Conservation (phyloP, 2,113 vertebrate species). For the Hyperopisus bebe region DNA sequence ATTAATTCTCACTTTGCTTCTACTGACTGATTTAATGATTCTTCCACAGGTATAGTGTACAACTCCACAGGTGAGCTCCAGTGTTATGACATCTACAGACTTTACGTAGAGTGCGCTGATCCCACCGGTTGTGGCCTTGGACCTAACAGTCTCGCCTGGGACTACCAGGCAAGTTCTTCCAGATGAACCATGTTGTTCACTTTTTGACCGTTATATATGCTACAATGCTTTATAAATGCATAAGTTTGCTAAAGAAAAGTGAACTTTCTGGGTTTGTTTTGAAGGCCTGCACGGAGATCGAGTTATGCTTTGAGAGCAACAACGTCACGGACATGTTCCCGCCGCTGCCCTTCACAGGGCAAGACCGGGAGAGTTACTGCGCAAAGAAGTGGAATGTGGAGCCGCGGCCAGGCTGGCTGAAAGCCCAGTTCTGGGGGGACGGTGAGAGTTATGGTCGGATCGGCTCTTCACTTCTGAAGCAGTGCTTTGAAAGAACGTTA, state of each 20-base stretch:
- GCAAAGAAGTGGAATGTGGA: conserved; percentile 67
- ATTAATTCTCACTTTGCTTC: background rate
- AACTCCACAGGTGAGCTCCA: conserved; percentile 58
- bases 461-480: background rate
- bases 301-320: conserved; percentile 78
- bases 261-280: background rate
- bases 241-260: too few species aligned
- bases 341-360: conserved; percentile 64
- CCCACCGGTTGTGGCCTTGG: conserved; percentile 82
- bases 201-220: background rate
- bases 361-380: conserved; percentile 67
- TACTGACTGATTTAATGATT: background rate
- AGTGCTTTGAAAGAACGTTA: background rate
- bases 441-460: conserved; percentile 50
- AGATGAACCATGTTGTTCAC: background rate
- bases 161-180: conserved; percentile 76
- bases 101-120: conserved; percentile 76
- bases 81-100: conserved; percentile 71
- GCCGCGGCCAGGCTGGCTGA: conserved; percentile 70
- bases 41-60: conserved; percentile 74
- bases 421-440: conserved; percentile 70
- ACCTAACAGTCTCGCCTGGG: conserved; percentile 73
- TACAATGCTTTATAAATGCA: background rate
- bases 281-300: conserved; percentile 86
- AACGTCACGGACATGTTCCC: conserved; percentile 86